A percentile compares a stretch with the other conserved stretches of the same genome.
phyloP scores from a whole-genome alignment of 2,113 vertebrate species.

The Calonectris borealis region DNA sequence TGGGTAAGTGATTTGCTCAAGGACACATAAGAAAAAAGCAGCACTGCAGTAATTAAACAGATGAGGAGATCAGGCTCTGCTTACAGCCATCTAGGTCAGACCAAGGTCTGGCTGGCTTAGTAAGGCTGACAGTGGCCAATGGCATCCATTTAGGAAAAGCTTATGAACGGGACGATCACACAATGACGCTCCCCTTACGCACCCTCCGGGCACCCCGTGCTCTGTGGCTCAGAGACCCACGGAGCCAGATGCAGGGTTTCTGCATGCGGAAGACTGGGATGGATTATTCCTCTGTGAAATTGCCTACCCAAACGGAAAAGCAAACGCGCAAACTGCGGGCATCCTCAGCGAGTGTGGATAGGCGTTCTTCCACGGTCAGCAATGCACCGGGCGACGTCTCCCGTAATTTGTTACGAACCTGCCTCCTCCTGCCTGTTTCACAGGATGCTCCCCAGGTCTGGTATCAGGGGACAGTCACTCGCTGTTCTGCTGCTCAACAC shows the following conservation, averaged over 20 bases:
- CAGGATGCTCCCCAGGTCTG: background rate
- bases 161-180: background rate
- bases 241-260: background rate
- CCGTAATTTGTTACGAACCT: background rate
- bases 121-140: background rate
- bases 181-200: fast-evolving
- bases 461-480: background rate
- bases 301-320: background rate
- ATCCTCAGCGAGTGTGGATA: background rate
- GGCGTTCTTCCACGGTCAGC: fast-evolving
- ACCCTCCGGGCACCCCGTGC: background rate
- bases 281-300: background rate
- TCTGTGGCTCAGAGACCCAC: background rate
- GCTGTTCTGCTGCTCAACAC: background rate
- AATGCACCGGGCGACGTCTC: fast-evolving
- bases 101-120: background rate
- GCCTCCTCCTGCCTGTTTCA: background rate
- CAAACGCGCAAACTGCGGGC: background rate
- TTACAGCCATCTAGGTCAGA: background rate
- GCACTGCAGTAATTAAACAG: background rate
- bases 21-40: background rate
- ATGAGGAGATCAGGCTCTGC: background rate
- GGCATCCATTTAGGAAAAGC: background rate
- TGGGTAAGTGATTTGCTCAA: background rate
- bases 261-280: background rate